Percentiles rank a stretch among this genome's conserved stretches.
Evolutionary conservation across 2,797 vertebrate genomes (phyloP).

Genomic region (Hyperoplus lanceolatus): DNA sequence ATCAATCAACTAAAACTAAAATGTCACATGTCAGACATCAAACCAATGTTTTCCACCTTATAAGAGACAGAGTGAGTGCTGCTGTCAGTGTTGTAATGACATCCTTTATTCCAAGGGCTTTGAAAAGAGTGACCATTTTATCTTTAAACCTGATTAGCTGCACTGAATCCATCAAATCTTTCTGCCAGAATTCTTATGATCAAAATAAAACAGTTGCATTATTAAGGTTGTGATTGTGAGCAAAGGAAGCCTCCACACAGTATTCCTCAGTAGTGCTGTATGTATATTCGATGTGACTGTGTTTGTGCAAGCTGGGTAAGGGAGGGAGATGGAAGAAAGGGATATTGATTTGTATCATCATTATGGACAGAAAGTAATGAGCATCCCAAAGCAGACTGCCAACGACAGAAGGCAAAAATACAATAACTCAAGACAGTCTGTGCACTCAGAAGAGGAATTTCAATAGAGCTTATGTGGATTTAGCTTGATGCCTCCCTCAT

Average conservation of each 20-base stretch:
- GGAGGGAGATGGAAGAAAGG: constrained; percentile 32
- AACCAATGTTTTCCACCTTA: too few relatives aligned
- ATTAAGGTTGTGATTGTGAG: constrained; percentile 1
- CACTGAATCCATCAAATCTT: constrained; percentile 2
- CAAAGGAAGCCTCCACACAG: constrained; percentile 11
- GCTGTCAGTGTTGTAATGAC: constrained; percentile 6
- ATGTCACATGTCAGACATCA: too few relatives aligned
- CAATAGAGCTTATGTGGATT: constrained; percentile 79
- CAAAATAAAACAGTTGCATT: constrained; percentile 7
- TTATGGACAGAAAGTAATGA: constrained; percentile 73
- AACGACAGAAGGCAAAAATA: constrained; percentile 77
- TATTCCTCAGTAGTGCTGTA: constrained; percentile 11
- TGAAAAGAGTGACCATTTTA: background rate
- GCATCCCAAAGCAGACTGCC: constrained; percentile 68
- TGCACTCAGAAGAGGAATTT: constrained; percentile 69
- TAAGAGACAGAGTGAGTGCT: too few relatives aligned
- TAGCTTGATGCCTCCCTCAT: constrained; percentile 64
- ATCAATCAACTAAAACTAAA: too few relatives aligned
- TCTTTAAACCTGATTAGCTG: background rate
- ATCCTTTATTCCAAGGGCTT: constrained; percentile 13
- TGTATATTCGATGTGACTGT: constrained; percentile 35
- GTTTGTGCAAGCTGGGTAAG: constrained; percentile 39
- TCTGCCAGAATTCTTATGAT: constrained; percentile 28
- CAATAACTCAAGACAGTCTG: constrained; percentile 75
- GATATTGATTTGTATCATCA: constrained; percentile 72